These are phyloP conservation scores for Dinomys branickii DNA, from an alignment of 2,113 vertebrate species.

Conservation along the genomic window DNA sequence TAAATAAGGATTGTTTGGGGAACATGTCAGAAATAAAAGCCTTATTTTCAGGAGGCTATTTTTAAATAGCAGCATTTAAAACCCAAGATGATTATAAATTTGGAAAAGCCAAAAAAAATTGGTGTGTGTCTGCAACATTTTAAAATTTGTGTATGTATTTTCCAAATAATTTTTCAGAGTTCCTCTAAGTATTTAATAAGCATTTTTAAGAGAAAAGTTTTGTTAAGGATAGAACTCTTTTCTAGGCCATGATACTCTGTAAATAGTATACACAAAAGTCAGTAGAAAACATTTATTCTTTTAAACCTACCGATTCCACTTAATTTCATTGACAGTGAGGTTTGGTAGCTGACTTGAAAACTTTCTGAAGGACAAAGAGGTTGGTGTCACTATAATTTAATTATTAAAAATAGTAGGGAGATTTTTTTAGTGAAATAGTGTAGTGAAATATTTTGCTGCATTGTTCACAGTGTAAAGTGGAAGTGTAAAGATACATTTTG, in stretches of 20 bases:
- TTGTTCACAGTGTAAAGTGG: not conserved
- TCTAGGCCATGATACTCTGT: not conserved
- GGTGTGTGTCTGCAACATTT: not conserved
- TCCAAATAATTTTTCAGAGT: not conserved
- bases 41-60: not conserved
- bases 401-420: not conserved
- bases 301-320: conserved; percentile 4
- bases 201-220: not conserved
- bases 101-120: conserved; percentile 14
- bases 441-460: not conserved
- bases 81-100: not conserved
- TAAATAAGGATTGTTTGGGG: not conserved
- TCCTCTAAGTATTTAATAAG: not conserved
- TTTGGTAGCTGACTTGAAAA: not conserved
- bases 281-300: conserved; percentile 29
- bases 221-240: not conserved
- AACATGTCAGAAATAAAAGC: not conserved
- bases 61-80: conserved; percentile 43
- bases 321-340: conserved; percentile 12
- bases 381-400: not conserved
- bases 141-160: not conserved
- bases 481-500: not conserved
- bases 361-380: not conserved
- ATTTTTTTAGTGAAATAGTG: not conserved
- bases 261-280: conserved; percentile 24